Percentiles rank a stretch among this genome's conserved stretches.
Conservation (phyloP, 2,797 vertebrate species). For the Enteromius argenteus region DNA sequence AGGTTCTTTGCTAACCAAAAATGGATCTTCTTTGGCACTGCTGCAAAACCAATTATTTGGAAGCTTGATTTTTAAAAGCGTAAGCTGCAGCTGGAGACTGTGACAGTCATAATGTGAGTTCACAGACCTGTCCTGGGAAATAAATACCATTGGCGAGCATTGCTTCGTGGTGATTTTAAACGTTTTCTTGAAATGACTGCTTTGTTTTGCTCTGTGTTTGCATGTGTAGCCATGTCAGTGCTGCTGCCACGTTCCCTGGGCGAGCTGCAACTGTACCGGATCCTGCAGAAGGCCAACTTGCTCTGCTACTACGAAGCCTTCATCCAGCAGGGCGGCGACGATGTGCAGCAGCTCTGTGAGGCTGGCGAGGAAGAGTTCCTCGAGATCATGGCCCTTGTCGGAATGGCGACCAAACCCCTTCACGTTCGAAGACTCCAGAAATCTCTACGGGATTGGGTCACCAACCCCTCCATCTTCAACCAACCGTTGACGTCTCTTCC, state of each 20-base stretch:
- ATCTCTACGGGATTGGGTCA: slow-evolving; percentile 96
- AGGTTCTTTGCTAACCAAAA: not conserved
- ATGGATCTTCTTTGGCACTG: not conserved
- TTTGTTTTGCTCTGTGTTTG: slow-evolving; percentile 10
- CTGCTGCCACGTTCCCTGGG: slow-evolving; percentile 76
- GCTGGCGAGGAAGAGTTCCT: slow-evolving; percentile 98
- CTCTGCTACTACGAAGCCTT: slow-evolving; percentile 98
- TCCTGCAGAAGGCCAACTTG: slow-evolving; percentile 95
- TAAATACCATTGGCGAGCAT: not conserved
- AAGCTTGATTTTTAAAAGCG: not conserved
- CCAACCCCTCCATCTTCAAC: slow-evolving; percentile 95
- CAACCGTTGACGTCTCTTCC: slow-evolving; percentile 94
- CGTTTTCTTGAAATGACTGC: not conserved
- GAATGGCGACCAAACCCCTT: slow-evolving; percentile 98
- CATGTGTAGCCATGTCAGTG: slow-evolving; percentile 42
- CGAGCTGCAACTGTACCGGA: slow-evolving; percentile 96
- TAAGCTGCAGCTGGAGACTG: not conserved
- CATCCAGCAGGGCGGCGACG: slow-evolving; percentile 98
- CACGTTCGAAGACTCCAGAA: slow-evolving; percentile 96
- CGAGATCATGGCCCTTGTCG: slow-evolving; percentile 98
- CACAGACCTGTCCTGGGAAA: not conserved
- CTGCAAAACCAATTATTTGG: not conserved
- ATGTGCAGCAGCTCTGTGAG: slow-evolving; percentile 98
- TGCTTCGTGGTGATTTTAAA: not conserved
- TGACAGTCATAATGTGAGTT: not conserved